Conservation (phyloP, 1,140 invertebrate genomes). For the Trigoniulus corallinus region DNA sequence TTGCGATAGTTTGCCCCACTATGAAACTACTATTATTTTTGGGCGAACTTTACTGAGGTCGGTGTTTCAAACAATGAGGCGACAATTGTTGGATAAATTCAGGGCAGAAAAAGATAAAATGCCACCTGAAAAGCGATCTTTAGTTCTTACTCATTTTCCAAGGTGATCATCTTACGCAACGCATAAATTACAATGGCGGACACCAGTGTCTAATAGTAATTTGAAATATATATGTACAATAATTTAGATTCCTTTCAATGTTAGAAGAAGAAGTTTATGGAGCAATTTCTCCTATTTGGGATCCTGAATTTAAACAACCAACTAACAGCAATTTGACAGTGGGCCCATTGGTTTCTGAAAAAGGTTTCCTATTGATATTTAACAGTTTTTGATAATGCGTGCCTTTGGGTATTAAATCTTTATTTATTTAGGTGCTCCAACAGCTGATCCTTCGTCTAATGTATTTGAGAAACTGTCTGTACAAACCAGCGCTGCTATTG, state of each 20-base stretch:
- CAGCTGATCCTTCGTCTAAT: neutral
- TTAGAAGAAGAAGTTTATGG: conserved; percentile 75
- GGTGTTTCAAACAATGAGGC: conserved; percentile 73
- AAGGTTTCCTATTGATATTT: conserved; percentile 11
- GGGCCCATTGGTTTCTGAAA: conserved; percentile 25
- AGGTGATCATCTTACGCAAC: conserved; percentile 30
- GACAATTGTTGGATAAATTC: conserved; percentile 78
- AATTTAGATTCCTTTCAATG: conserved; percentile 60
- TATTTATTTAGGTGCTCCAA: conserved; percentile 9
- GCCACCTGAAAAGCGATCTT: conserved; percentile 61
- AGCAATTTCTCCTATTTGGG: conserved; percentile 78
- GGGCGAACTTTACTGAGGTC: conserved; percentile 66
- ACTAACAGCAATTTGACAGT: conserved; percentile 40
- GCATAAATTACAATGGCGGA: too few species aligned
- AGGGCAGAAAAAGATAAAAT: conserved; percentile 71
- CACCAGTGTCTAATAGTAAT: too few species aligned
- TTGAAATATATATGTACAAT: too few species aligned
- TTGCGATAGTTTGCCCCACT: conserved; percentile 79
- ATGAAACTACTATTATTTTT: conserved; percentile 78
- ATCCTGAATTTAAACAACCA: conserved; percentile 64
- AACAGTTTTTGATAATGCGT: neutral
- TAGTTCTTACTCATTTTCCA: conserved; percentile 45
- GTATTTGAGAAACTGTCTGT: conserved; percentile 43
- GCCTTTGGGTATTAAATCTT: neutral
- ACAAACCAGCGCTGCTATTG: conserved; percentile 3